These are phyloP conservation scores for Paelopatides confundens DNA, from an alignment of 53 echinoderm and acorn worm genomes.

Conservation along the genomic window DNA sequence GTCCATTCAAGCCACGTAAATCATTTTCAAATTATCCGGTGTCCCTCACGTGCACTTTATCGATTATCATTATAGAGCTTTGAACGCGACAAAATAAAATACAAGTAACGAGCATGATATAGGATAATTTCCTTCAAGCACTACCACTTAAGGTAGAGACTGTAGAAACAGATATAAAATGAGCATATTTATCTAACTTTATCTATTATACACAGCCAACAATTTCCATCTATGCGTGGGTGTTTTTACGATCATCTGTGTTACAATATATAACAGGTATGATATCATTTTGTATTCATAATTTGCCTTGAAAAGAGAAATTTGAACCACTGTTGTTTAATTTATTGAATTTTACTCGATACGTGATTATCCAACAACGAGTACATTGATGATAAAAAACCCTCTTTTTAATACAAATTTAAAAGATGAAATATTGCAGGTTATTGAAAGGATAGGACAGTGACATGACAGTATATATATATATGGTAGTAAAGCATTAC, in stretches of 20 bases:
- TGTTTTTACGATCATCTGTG: background rate
- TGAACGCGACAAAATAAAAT: background rate
- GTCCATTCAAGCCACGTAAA: background rate
- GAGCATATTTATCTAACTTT: background rate
- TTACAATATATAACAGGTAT: background rate
- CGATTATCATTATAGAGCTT: background rate
- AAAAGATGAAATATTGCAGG: too few species aligned
- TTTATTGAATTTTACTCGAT: too few species aligned
- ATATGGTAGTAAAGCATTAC: too few species aligned
- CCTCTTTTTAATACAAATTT: too few species aligned
- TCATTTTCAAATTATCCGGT: background rate
- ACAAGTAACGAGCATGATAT: background rate
- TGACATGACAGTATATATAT: too few species aligned
- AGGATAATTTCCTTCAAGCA: background rate
- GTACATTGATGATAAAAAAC: too few species aligned
- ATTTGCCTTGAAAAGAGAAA: too few species aligned
- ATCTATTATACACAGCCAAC: background rate
- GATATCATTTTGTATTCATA: background rate
- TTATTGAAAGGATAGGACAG: too few species aligned
- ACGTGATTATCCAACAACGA: too few species aligned
- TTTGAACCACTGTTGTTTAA: too few species aligned
- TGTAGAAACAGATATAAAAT: background rate
- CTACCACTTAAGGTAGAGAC: background rate
- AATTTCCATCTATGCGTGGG: background rate
- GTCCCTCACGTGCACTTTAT: slow-evolving; percentile 6